phyloP scores from a whole-genome alignment of 1,140 invertebrate species.

The Luehdorfia chinensis region DNA sequence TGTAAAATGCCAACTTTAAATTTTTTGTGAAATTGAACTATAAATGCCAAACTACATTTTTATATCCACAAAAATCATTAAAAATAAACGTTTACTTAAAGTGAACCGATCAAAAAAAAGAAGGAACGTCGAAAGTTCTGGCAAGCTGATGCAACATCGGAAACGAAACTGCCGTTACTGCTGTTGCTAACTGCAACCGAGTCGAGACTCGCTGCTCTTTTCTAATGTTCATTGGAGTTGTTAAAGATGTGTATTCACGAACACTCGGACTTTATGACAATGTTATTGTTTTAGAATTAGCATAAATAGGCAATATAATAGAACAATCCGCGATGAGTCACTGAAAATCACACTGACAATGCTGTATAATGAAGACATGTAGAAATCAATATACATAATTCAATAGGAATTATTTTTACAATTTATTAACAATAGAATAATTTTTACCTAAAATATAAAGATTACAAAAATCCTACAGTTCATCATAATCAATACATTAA shows the following conservation, averaged over 20 bases:
- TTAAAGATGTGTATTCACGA: background rate
- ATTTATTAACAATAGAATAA: too few species aligned
- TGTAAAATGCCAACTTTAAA: too few species aligned
- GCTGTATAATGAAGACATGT: too few species aligned
- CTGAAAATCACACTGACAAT: too few species aligned
- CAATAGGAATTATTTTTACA: constrained; percentile 13
- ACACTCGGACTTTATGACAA: background rate
- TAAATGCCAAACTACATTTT: too few species aligned
- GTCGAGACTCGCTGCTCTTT: too few species aligned
- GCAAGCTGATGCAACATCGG: constrained; percentile 33
- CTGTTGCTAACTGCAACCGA: constrained; percentile 10
- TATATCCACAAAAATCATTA: background rate
- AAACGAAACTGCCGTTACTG: constrained; percentile 17
- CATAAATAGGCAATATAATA: constrained; percentile 4
- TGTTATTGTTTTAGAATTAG: constrained; percentile 2
- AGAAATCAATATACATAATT: constrained; percentile 5
- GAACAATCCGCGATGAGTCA: constrained; percentile 13
- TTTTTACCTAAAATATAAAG: too few species aligned
- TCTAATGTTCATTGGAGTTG: constrained; percentile 5
- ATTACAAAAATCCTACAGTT: too few species aligned
- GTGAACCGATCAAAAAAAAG: constrained; percentile 11
- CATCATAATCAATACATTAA: too few species aligned
- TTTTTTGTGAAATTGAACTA: background rate
- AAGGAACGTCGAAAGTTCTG: constrained; percentile 28
- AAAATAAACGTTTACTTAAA: too few species aligned